Percentiles rank a stretch among this genome's conserved stretches.
Conservation (phyloP, 2,888 invertebrate species). For the Atherix ibis region DNA sequence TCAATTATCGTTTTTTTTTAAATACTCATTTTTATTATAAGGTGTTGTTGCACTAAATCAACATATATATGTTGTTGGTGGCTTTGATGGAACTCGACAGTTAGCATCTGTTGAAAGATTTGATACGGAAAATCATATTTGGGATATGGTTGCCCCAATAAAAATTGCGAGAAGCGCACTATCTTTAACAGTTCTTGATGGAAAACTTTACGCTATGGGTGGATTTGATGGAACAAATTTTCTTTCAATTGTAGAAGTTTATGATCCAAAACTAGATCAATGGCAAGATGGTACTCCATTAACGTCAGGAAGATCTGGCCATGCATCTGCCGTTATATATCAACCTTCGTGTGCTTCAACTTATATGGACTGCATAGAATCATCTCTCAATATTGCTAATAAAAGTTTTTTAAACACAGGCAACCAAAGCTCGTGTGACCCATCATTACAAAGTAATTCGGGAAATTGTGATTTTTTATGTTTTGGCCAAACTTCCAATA, state of each 20-base stretch:
- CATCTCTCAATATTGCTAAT: constrained; percentile 11
- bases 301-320: constrained; percentile 76
- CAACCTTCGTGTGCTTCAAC: constrained; percentile 43
- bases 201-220: constrained; percentile 80
- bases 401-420: too few species aligned
- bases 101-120: constrained; percentile 72
- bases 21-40: constrained; percentile 17
- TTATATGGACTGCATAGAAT: constrained; percentile 26
- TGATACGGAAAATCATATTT: constrained; percentile 65
- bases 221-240: constrained; percentile 82
- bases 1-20: constrained; percentile 1
- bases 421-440: too few species aligned
- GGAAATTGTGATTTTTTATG: too few species aligned
- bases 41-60: constrained; percentile 74
- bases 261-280: constrained; percentile 56
- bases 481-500: too few species aligned
- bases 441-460: too few species aligned
- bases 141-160: constrained; percentile 65
- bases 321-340: constrained; percentile 80
- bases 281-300: constrained; percentile 68
- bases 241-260: constrained; percentile 74
- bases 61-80: constrained; percentile 84
- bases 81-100: constrained; percentile 77
- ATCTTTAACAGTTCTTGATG: constrained; percentile 71
- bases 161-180: constrained; percentile 72